These are phyloP conservation scores for Boleophthalmus pectinirostris DNA, from an alignment of 2,113 vertebrate species.

Conservation along the genomic window DNA sequence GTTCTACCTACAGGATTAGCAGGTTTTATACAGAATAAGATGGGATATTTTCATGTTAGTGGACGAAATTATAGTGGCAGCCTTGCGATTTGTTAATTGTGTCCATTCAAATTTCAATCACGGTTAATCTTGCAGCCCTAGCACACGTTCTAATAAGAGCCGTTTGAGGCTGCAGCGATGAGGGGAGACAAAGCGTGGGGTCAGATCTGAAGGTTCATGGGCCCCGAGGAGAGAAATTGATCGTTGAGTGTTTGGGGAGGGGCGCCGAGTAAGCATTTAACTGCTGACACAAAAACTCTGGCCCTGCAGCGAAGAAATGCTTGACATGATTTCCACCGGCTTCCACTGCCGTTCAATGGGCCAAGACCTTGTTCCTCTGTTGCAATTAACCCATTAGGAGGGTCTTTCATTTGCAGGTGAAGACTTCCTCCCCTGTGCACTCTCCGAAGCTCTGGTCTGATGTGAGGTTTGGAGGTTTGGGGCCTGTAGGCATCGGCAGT, in stretches of 20 bases:
- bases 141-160: constrained; percentile 50
- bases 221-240: constrained; percentile 74
- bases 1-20: no score
- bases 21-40: no score
- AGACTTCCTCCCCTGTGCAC: constrained; percentile 46
- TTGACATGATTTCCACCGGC: constrained; percentile 73
- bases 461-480: constrained; percentile 22
- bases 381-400: constrained; percentile 75
- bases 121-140: no score
- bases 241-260: constrained; percentile 70
- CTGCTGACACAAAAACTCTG: constrained; percentile 72
- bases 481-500: constrained; percentile 45
- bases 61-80: no score
- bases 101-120: no score
- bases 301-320: constrained; percentile 68
- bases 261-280: constrained; percentile 68
- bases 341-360: constrained; percentile 68
- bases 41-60: no score
- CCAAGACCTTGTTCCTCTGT: constrained; percentile 65
- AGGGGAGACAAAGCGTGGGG: constrained; percentile 63
- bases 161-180: constrained; percentile 63
- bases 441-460: constrained; percentile 54
- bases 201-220: constrained; percentile 71
- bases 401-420: constrained; percentile 65
- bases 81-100: no score